Conservation (phyloP, 2,113 vertebrate species). For the Tragelaphus scriptus region DNA sequence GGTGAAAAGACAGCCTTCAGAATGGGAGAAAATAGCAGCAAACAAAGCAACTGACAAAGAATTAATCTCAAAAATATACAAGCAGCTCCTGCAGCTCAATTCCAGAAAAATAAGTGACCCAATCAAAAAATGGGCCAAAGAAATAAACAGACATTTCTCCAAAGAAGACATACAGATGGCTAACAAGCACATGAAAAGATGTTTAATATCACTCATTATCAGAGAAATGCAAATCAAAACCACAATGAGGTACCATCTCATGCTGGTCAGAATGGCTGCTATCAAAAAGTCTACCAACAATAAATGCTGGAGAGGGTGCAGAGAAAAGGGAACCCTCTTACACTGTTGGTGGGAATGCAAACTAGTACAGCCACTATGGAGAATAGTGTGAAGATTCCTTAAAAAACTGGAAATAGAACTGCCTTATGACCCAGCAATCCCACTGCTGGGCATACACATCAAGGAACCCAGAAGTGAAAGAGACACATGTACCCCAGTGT, state of each 20-base stretch:
- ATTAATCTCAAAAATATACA: not conserved
- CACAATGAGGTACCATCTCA: not conserved
- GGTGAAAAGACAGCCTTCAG: not conserved
- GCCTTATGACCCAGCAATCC: not conserved
- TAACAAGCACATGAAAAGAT: not conserved
- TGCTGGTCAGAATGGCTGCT: not conserved
- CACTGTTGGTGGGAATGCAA: not conserved
- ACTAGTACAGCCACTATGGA: not conserved
- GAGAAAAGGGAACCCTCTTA: not conserved
- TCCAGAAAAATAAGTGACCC: not conserved
- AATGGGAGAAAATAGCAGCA: not conserved
- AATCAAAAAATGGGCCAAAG: not conserved
- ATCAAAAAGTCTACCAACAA: not conserved
- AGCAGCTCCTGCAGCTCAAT: not conserved
- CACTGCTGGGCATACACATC: not conserved
- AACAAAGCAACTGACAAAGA: not conserved
- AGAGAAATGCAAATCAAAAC: not conserved
- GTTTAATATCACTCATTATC: not conserved
- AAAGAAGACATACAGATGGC: not conserved
- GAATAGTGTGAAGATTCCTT: not conserved
- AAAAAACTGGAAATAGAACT: not conserved
- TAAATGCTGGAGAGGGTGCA: not conserved
- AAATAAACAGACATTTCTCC: not conserved
- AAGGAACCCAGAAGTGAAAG: not conserved
- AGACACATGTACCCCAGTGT: not conserved